Evolutionary conservation across 30 jellyfish, hydroid and myxozoan genomes (phyloP).

Genomic region (Pelagia noctiluca): DNA sequence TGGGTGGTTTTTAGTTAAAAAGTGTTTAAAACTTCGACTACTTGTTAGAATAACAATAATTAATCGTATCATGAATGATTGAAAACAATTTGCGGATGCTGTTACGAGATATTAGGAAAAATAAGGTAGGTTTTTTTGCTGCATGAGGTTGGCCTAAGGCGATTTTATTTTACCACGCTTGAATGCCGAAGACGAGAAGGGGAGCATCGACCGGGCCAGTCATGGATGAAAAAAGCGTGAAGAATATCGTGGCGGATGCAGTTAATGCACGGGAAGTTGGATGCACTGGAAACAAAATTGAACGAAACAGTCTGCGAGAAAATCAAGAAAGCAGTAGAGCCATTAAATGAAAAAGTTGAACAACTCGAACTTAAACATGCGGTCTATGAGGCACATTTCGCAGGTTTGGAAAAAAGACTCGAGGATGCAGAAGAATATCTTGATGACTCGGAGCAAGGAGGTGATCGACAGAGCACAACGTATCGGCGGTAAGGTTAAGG

Average conservation of each 20-base stretch:
- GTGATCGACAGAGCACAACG: conserved; percentile 29
- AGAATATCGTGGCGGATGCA: neutral
- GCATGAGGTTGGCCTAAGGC: neutral
- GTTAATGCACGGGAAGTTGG: neutral
- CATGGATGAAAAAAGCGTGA: neutral
- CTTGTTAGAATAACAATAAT: too few species aligned
- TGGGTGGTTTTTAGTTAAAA: too few species aligned
- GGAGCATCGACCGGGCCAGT: too few species aligned
- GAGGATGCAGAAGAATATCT: neutral
- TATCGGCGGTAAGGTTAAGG: neutral
- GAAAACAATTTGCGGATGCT: too few species aligned
- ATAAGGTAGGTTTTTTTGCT: too few species aligned
- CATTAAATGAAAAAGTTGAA: neutral
- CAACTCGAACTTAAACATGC: neutral
- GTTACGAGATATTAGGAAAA: too few species aligned
- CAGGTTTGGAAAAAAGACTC: neutral
- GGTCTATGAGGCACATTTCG: conserved; percentile 15
- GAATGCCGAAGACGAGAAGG: too few species aligned
- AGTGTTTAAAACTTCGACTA: too few species aligned
- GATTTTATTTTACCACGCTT: neutral
- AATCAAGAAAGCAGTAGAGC: neutral
- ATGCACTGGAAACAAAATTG: neutral
- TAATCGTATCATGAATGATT: too few species aligned
- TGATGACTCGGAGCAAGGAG: conserved; percentile 13
- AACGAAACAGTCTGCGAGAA: neutral